Base-by-base conservation (phyloP, 2,888 invertebrate genomes). In the Ceratothoa steindachneri region DNA sequence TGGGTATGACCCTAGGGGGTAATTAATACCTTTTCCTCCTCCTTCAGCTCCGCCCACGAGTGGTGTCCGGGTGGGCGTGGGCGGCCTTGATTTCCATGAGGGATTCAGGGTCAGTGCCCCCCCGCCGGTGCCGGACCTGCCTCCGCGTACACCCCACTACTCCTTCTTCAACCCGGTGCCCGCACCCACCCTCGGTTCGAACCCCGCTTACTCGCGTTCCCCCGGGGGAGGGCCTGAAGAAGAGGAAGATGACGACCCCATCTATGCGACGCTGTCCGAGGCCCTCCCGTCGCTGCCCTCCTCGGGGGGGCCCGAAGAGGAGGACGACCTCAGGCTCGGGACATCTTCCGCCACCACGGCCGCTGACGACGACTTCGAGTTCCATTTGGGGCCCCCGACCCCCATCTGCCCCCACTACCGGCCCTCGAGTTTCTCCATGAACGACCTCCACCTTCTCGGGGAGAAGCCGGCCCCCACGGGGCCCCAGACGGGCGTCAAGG, bases 291-390 rank as follows among this genome's bases (percentile, higher is more conserved):
- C 85, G 81, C 80, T 81, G 66, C 87, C 87, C 81, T 86, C 86
- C 60, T 71, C 77, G 60, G 72, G 77, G 30, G 77, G 75, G 66
- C 73, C 75, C 12, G 68, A 55, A 65, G 69, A 75, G 28, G 70
- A 69, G 12, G 80, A 80, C 67, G 79, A 80, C 60, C 74, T 73
- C 55, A 70, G 79, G 12, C 76, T 80, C 64, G n/a, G n/a, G n/a
- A n/a, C n/a, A n/a, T 72, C 72, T 78, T 88, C 88, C 5, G 88
- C 88, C 51, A 89, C 89, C 0, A 89, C 89, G 0, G 88, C 88
- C 77, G 89, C 89, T 29, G 89, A 88, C 81, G 82, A 83, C 69
- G 89, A 89, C 82, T 89, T 89, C 81, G 88, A 89, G 81, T 89
- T 88, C 82, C 88, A 86, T 80, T 60, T 9, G 60, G 64, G 19